Evolutionary conservation across 2,113 vertebrate species (phyloP).

Genomic region (Lagopus muta): DNA sequence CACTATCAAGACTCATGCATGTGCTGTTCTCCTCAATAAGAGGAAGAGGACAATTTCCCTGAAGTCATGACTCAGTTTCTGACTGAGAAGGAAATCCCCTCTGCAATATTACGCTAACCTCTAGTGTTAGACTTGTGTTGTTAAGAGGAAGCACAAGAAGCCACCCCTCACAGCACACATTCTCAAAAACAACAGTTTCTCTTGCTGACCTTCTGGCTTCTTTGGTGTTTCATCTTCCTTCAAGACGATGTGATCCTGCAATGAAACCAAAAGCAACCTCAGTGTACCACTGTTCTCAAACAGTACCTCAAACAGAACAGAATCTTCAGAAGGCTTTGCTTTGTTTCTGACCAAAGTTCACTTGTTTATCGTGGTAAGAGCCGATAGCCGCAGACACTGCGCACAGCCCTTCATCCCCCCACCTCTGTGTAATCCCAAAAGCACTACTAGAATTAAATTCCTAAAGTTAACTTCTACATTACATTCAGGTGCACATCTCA

Average conservation of each 20-base stretch:
- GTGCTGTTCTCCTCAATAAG: background rate
- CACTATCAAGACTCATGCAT: accelerated
- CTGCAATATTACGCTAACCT: background rate
- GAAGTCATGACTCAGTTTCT: background rate
- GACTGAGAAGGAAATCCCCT: background rate
- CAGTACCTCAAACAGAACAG: background rate
- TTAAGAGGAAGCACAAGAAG: background rate
- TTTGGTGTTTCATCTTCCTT: constrained; percentile 67
- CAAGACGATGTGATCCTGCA: constrained; percentile 80
- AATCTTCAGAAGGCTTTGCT: background rate
- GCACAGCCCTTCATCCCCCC: background rate
- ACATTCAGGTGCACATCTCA: background rate
- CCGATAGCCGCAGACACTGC: background rate
- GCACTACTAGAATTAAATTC: background rate
- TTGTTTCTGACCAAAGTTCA: background rate
- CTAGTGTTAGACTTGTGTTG: background rate
- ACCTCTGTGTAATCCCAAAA: background rate
- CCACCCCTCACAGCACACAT: background rate
- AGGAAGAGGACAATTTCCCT: background rate
- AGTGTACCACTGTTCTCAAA: background rate
- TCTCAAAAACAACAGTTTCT: background rate
- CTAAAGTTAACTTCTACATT: background rate
- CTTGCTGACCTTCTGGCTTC: constrained; percentile 70
- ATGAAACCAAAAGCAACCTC: constrained; percentile 3
- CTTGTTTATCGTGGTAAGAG: background rate